phyloP scores from a whole-genome alignment of 2,888 invertebrate species.

The Cantharis nigra region DNA sequence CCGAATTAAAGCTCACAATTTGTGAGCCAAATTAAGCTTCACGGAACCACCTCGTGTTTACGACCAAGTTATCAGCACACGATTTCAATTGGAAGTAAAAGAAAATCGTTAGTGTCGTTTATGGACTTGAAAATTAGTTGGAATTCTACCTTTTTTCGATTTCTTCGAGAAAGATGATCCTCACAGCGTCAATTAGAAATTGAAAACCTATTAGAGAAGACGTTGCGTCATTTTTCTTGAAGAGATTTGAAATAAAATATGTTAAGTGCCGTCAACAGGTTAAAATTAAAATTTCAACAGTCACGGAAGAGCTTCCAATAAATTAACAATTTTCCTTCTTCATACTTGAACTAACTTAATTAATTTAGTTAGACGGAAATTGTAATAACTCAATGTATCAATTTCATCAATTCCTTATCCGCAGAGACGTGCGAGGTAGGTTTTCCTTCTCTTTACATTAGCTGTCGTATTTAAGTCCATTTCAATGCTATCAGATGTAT shows the following conservation, averaged over 20 bases:
- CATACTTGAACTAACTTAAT: background rate
- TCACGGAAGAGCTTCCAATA: background rate
- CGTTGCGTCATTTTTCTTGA: background rate
- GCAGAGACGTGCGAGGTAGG: background rate
- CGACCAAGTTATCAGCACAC: background rate
- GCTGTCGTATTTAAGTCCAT: constrained; percentile 16
- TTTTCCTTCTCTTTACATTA: constrained; percentile 19
- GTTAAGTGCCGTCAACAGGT: background rate
- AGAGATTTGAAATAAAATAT: background rate
- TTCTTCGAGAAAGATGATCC: background rate
- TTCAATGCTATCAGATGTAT: constrained; percentile 27
- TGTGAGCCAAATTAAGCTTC: background rate
- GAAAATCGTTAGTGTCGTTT: background rate
- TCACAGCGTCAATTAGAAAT: background rate
- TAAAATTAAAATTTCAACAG: background rate
- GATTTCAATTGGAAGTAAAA: background rate
- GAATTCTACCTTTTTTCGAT: background rate
- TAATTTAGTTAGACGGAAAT: background rate
- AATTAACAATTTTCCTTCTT: background rate
- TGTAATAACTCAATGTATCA: constrained; percentile 6
- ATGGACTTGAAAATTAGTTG: background rate
- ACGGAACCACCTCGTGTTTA: background rate
- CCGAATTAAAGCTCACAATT: background rate
- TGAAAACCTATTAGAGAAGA: background rate
- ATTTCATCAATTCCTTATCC: constrained; percentile 18